phyloP scores from a whole-genome alignment of 1,140 invertebrate genomes.

The Zaprionus capensis region DNA sequence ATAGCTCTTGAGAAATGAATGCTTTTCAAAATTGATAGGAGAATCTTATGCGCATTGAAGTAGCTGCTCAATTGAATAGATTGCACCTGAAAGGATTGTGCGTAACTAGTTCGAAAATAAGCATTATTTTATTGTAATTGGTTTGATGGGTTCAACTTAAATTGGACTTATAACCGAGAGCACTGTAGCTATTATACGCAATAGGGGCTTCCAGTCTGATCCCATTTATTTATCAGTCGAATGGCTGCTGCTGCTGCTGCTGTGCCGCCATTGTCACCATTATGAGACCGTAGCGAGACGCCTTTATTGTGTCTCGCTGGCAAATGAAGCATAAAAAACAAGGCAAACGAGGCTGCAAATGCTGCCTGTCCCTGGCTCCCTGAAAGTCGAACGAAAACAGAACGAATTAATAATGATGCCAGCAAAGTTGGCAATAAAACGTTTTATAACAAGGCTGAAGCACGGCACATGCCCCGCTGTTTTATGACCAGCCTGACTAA shows the following conservation, averaged over 20 bases:
- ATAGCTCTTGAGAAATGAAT: background rate
- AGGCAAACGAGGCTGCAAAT: conserved; percentile 46
- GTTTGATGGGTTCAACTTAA: background rate
- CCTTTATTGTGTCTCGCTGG: conserved; percentile 56
- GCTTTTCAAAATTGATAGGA: background rate
- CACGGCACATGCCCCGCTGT: conserved; percentile 43
- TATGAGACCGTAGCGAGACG: conserved; percentile 55
- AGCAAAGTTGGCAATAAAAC: conserved; percentile 60
- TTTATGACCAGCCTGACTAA: conserved; percentile 62
- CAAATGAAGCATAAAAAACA: conserved; percentile 67
- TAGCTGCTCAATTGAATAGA: background rate
- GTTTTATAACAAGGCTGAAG: conserved; percentile 49
- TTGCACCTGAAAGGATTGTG: conserved; percentile 7
- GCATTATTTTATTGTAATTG: background rate
- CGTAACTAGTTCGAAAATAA: background rate
- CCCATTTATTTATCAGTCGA: conserved; percentile 29
- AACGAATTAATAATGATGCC: conserved; percentile 72
- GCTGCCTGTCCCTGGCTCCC: background rate
- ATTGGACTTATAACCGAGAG: background rate
- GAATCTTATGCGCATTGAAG: background rate
- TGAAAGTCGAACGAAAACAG: conserved; percentile 26
- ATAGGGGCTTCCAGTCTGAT: background rate
- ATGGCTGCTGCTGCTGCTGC: conserved; percentile 2
- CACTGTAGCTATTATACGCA: background rate
- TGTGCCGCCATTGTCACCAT: conserved; percentile 48